Percentiles rank a stretch among this genome's conserved stretches.
Evolutionary conservation across 2,888 invertebrate genomes (phyloP).

Genomic region (Sthenelais limicola): DNA sequence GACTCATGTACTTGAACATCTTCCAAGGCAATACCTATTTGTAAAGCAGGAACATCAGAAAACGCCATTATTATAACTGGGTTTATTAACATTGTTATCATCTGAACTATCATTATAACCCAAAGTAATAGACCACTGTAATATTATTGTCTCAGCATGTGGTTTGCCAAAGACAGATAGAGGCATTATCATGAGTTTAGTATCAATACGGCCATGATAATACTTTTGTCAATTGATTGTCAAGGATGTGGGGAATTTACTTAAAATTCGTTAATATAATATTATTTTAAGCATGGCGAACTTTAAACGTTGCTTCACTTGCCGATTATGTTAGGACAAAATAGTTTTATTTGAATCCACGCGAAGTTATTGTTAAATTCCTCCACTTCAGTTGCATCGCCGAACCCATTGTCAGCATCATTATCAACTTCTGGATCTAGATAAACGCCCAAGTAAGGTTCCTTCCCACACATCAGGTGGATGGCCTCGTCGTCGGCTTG

Average conservation of each 20-base stretch:
- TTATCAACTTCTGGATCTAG: constrained; percentile 1
- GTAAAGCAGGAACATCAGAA: background rate
- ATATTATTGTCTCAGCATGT: no score
- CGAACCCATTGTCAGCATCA: background rate
- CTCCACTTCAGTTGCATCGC: background rate
- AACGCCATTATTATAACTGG: background rate
- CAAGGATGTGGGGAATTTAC: no score
- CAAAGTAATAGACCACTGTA: no score
- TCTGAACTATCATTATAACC: no score
- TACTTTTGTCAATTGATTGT: no score
- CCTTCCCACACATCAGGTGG: constrained; percentile 1
- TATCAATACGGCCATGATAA: no score
- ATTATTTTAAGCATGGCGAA: no score
- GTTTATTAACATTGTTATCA: no score
- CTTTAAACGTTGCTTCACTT: no score
- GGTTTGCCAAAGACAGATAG: no score
- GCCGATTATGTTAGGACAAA: background rate
- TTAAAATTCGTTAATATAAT: no score
- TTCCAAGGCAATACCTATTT: background rate
- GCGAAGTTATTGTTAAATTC: background rate
- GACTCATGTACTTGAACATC: background rate
- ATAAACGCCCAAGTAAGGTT: constrained; percentile 14
- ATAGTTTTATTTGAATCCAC: background rate
- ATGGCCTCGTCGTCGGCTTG: background rate
- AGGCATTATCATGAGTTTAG: no score